Percentiles rank a stretch among this genome's conserved stretches.
These are phyloP conservation scores for Dugesia japonica DNA, from an alignment of 2,888 invertebrate species.

Conservation along the genomic window DNA sequence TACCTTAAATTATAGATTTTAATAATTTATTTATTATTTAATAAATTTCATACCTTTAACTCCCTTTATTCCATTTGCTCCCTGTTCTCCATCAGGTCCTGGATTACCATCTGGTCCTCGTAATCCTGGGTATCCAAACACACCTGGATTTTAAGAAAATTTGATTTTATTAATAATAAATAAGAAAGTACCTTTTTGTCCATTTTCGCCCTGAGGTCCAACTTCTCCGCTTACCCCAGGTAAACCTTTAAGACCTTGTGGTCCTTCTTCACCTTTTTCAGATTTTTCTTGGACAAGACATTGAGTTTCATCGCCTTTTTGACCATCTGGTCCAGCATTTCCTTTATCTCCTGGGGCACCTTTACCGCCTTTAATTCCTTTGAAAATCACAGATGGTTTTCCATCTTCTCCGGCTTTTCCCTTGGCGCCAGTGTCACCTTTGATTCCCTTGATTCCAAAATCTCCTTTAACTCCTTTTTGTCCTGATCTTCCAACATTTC, in stretches of 20 bases:
- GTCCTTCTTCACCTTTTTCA: constrained; percentile 17
- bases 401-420: background rate
- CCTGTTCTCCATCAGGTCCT: background rate
- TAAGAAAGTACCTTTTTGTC: background rate
- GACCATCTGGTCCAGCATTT: background rate
- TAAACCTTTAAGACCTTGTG: constrained; percentile 20
- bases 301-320: constrained; percentile 17
- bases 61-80: constrained; percentile 22
- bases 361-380: constrained; percentile 6
- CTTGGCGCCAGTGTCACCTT: constrained; percentile 12
- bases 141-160: background rate
- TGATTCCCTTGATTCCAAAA: constrained; percentile 23
- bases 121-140: background rate
- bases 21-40: too few relatives aligned
- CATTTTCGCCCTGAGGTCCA: constrained; percentile 10
- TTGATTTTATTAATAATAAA: background rate
- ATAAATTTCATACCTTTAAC: background rate
- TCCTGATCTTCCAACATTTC: background rate
- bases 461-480: constrained; percentile 20
- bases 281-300: background rate
- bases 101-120: background rate
- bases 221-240: background rate
- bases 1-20: background rate
- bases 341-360: background rate
- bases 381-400: background rate